Conservation (phyloP, 2,113 vertebrate genomes). For the Phaethon lepturus region DNA sequence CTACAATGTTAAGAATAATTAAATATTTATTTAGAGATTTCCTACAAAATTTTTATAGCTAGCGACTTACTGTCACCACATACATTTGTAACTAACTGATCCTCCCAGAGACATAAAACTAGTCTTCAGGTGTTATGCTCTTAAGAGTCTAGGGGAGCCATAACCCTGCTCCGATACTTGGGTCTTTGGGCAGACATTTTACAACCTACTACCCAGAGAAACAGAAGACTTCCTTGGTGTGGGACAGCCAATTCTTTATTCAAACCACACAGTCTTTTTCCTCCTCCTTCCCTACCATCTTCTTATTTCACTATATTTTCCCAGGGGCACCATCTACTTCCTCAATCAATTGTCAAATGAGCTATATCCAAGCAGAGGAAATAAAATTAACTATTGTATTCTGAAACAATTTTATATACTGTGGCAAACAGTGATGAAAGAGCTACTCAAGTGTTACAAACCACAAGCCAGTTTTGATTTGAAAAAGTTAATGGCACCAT, state of each 20-base stretch:
- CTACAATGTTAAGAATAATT: not conserved
- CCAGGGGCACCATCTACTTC: not conserved
- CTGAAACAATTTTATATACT: not conserved
- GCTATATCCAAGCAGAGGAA: not conserved
- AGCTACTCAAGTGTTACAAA: not conserved
- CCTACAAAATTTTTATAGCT: not conserved
- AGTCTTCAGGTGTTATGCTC: not conserved
- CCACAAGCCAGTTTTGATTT: not conserved
- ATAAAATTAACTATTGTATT: not conserved
- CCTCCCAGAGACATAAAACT: not conserved
- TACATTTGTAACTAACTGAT: not conserved
- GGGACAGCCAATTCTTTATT: not conserved
- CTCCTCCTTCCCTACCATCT: not conserved
- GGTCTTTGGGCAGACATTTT: not conserved
- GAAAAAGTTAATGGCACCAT: not conserved
- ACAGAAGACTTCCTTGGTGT: not conserved
- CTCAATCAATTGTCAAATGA: not conserved
- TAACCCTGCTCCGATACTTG: not conserved
- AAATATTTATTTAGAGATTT: not conserved
- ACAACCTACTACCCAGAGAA: not conserved
- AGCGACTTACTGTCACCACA: not conserved
- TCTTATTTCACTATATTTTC: not conserved
- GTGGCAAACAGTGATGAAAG: not conserved
- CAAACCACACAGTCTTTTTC: not conserved
- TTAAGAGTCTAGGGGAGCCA: not conserved